Conservation (phyloP, 2,888 invertebrate species). For the Agrilus mali region DNA sequence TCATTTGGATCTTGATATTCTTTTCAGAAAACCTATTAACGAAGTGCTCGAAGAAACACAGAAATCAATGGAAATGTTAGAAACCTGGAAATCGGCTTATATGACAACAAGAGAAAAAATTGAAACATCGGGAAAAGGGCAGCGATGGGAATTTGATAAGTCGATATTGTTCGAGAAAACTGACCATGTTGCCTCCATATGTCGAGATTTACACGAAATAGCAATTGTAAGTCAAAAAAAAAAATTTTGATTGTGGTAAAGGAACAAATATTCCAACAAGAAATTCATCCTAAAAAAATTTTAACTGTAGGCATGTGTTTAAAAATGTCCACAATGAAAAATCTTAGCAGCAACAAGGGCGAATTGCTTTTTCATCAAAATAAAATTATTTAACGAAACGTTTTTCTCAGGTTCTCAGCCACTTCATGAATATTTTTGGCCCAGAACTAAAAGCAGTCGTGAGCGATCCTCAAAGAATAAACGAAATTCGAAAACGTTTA, state of each 20-base stretch:
- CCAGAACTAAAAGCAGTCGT: conserved; percentile 76
- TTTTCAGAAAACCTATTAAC: conserved; percentile 52
- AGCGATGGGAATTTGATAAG: conserved; percentile 87
- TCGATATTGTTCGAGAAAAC: conserved; percentile 68
- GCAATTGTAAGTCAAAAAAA: conserved; percentile 43
- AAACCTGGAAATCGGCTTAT: conserved; percentile 64
- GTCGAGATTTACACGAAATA: conserved; percentile 65
- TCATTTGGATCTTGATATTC: conserved; percentile 53
- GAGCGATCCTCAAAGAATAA: conserved; percentile 75
- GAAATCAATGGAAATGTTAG: conserved; percentile 55
- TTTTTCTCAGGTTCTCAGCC: conserved; percentile 53
- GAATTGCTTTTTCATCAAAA: too few species aligned
- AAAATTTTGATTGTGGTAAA: too few species aligned
- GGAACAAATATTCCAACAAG: too few species aligned
- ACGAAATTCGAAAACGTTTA: conserved; percentile 70
- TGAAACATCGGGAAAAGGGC: conserved; percentile 72
- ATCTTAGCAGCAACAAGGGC: too few species aligned
- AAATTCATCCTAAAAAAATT: too few species aligned
- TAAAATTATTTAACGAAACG: too few species aligned
- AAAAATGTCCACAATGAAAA: too few species aligned
- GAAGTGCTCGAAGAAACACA: conserved; percentile 27
- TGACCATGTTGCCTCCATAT: conserved; percentile 73
- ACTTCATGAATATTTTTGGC: conserved; percentile 84
- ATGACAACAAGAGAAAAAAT: conserved; percentile 69
- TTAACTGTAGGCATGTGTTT: too few species aligned